Evolutionary conservation across 2,113 vertebrate genomes (phyloP).

Genomic region (Riparia riparia): DNA sequence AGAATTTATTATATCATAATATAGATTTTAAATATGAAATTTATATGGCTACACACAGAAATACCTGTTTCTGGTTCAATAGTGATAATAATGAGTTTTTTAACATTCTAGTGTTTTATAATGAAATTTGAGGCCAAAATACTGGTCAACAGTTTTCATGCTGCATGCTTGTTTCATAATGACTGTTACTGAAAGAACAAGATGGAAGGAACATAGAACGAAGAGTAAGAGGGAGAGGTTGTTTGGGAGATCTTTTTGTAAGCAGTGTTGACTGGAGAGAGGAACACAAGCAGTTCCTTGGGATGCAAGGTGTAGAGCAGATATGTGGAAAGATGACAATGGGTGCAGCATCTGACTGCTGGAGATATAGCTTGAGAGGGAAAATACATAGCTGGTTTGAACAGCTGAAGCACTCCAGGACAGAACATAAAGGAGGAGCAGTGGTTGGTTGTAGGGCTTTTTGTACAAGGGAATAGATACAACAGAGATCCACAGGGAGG

Average conservation of each 20-base stretch:
- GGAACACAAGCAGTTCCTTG: background rate
- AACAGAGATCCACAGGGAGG: background rate
- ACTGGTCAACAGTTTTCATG: background rate
- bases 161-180: background rate
- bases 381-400: background rate
- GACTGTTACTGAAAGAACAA: background rate
- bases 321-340: background rate
- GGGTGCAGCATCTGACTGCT: background rate
- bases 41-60: background rate
- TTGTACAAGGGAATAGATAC: accelerated
- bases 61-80: background rate
- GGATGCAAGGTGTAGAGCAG: background rate
- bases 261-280: background rate
- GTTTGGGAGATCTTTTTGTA: background rate
- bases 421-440: background rate
- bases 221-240: background rate
- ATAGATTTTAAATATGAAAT: background rate
- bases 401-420: background rate
- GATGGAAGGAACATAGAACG: background rate
- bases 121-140: background rate
- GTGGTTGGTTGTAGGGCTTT: background rate
- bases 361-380: background rate
- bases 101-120: background rate
- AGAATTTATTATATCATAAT: background rate
- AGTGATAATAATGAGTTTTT: background rate